Evolutionary conservation across 1,140 invertebrate species (phyloP).

Genomic region (Drosophila micromelanica): DNA sequence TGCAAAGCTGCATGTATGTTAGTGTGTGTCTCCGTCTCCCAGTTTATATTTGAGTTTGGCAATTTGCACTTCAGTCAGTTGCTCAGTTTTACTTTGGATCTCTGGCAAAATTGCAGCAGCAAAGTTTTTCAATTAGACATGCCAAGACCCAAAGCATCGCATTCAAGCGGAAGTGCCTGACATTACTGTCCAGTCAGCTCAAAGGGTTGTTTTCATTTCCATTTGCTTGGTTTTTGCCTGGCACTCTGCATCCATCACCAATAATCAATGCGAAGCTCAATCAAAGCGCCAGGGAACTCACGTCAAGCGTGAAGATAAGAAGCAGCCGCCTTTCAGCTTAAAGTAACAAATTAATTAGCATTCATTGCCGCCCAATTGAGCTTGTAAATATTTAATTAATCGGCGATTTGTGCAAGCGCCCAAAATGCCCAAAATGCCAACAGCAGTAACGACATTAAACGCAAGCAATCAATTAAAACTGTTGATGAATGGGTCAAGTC

Average conservation of each 20-base stretch:
- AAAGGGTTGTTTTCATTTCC: slow-evolving; percentile 56
- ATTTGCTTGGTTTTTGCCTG: slow-evolving; percentile 16
- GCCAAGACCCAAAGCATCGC: slow-evolving; percentile 32
- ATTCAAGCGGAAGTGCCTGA: slow-evolving; percentile 34
- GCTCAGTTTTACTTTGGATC: slow-evolving; percentile 24
- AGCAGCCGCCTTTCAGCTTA: slow-evolving; percentile 41
- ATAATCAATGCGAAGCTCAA: slow-evolving; percentile 58
- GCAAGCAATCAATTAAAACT: slow-evolving; percentile 61
- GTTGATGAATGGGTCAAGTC: slow-evolving; percentile 56
- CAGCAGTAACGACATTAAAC: slow-evolving; percentile 22
- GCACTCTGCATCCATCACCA: slow-evolving; percentile 7
- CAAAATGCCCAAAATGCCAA: slow-evolving; percentile 15
- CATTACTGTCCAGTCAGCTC: slow-evolving; percentile 23
- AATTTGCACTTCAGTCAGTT: slow-evolving; percentile 51
- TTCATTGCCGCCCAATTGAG: slow-evolving; percentile 75
- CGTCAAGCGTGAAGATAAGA: slow-evolving; percentile 70
- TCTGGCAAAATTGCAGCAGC: slow-evolving; percentile 36
- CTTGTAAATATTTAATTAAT: slow-evolving; percentile 82
- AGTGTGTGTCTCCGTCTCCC: slow-evolving; percentile 1
- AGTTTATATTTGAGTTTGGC: slow-evolving; percentile 49
- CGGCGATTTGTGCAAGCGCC: slow-evolving; percentile 54
- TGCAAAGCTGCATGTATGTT: slow-evolving; percentile 22
- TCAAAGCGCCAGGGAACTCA: slow-evolving; percentile 15
- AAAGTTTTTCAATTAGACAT: slow-evolving; percentile 79
- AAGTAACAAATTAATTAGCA: slow-evolving; percentile 73